phyloP scores from a whole-genome alignment of 2,113 vertebrate species.

The Malurus elegans region DNA sequence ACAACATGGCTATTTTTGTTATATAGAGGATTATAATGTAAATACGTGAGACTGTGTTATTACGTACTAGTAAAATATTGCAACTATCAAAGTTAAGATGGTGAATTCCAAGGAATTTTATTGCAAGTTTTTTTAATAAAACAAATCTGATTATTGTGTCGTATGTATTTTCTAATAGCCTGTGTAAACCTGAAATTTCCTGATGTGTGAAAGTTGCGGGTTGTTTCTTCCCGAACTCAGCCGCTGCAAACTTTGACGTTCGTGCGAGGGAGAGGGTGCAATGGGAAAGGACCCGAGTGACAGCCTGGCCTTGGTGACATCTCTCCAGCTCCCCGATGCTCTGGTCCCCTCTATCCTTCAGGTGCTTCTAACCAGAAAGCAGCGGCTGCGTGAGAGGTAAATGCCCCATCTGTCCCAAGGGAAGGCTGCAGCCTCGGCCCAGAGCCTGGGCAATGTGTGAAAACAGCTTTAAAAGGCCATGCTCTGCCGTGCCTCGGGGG shows the following conservation, averaged over 20 bases:
- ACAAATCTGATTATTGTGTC: constrained; percentile 35
- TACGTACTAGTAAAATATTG: constrained; percentile 80
- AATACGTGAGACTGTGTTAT: constrained; percentile 81
- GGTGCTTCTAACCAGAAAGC: background rate
- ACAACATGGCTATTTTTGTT: constrained; percentile 84
- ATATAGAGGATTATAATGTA: constrained; percentile 79
- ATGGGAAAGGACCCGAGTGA: background rate
- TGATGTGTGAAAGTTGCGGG: background rate
- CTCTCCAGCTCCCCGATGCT: background rate
- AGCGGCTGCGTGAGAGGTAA: background rate
- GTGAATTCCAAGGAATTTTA: constrained; percentile 83
- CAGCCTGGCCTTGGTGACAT: background rate
- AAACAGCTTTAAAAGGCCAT: background rate
- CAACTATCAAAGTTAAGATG: constrained; percentile 78
- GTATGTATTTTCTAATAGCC: background rate
- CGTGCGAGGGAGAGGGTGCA: background rate
- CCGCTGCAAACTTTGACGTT: background rate
- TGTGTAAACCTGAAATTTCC: background rate
- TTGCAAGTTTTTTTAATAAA: constrained; percentile 81
- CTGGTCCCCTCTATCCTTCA: background rate
- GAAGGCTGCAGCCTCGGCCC: background rate
- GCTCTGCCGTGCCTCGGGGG: fast-evolving
- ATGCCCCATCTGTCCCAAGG: background rate
- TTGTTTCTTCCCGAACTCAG: background rate
- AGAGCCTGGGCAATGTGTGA: background rate